phyloP scores from a whole-genome alignment of 2,888 invertebrate genomes.

The Tetragnatha montana region DNA sequence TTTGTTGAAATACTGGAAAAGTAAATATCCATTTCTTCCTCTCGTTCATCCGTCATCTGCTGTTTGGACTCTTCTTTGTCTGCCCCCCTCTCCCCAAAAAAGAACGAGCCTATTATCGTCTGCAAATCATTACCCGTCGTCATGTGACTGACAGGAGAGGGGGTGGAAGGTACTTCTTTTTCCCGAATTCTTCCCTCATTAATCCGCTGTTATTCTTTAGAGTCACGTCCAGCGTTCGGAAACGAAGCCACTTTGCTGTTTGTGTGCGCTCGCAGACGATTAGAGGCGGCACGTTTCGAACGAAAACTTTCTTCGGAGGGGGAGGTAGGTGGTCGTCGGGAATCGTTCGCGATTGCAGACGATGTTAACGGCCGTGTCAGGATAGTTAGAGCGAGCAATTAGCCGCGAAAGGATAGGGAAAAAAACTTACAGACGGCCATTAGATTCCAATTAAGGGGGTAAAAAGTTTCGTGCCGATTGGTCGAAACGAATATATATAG shows the following conservation, averaged over 20 bases:
- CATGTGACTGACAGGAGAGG: neutral
- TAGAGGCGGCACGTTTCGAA: neutral
- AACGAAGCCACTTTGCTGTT: conserved; percentile 57
- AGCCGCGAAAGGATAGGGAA: neutral
- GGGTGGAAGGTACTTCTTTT: neutral
- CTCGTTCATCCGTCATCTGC: neutral
- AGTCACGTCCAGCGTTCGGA: conserved; percentile 46
- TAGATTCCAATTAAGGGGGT: neutral
- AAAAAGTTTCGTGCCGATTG: conserved; percentile 1
- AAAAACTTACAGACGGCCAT: neutral
- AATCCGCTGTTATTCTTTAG: conserved; percentile 57
- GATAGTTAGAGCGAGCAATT: neutral
- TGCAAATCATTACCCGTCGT: conserved; percentile 35
- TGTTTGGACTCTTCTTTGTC: neutral
- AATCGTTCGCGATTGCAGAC: neutral
- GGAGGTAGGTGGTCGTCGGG: neutral
- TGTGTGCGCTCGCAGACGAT: neutral
- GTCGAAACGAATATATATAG: neutral
- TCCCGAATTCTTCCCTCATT: conserved; percentile 18
- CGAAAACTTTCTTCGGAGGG: neutral
- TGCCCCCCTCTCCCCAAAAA: neutral
- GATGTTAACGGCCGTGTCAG: neutral
- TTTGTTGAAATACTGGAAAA: neutral
- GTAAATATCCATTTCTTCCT: neutral
- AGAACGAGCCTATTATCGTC: conserved; percentile 22